A percentile compares a stretch with the other conserved stretches of the same genome.
Conservation (phyloP, 1,140 invertebrate species). For the Hestina assimilis region DNA sequence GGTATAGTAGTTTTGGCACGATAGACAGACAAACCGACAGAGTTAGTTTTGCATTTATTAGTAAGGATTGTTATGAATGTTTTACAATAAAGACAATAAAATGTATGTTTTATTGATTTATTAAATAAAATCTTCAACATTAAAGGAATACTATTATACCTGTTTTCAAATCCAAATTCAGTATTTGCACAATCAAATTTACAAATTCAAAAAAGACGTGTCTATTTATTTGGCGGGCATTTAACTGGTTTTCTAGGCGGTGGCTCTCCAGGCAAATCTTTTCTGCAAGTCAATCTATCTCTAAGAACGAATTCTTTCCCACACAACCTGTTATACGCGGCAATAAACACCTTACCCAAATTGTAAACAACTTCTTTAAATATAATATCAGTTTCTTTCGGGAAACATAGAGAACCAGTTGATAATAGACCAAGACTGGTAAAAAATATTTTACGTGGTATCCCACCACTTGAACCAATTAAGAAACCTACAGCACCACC, state of each 20-base stretch:
- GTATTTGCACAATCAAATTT: too few relatives aligned
- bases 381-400: conserved; percentile 51
- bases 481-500: conserved; percentile 38
- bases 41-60: too few relatives aligned
- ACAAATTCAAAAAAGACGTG: too few relatives aligned
- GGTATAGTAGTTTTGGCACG: too few relatives aligned
- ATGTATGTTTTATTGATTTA: too few relatives aligned
- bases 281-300: conserved; percentile 46
- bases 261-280: conserved; percentile 40
- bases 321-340: conserved; percentile 42
- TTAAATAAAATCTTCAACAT: too few relatives aligned
- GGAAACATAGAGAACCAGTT: conserved; percentile 51
- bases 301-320: conserved; percentile 32
- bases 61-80: too few relatives aligned
- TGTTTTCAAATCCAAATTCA: too few relatives aligned
- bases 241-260: conserved; percentile 19
- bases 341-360: conserved; percentile 31
- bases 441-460: conserved; percentile 41
- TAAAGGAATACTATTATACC: too few relatives aligned
- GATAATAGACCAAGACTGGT: conserved; percentile 38
- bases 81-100: too few relatives aligned
- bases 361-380: conserved; percentile 38
- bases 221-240: conserved; percentile 34
- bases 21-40: too few relatives aligned
- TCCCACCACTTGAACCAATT: conserved; percentile 31